A percentile compares a stretch with the other conserved stretches of the same genome.
Evolutionary conservation across 2,797 vertebrate species (phyloP).

Genomic region (Staurois parvus): DNA sequence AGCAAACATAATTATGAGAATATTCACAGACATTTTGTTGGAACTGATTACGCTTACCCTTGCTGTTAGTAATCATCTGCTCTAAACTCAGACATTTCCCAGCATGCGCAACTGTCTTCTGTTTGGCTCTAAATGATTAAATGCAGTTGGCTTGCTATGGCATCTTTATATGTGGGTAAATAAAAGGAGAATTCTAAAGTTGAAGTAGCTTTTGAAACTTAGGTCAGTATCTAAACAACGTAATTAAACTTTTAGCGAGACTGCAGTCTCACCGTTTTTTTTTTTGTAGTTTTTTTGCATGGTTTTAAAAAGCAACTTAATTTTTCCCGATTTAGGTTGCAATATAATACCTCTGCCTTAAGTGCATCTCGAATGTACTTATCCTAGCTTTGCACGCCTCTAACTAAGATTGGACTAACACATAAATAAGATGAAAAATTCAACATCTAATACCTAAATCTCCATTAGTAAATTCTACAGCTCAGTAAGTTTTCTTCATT

Average conservation of each 20-base stretch:
- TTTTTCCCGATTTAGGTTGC: constrained; percentile 64
- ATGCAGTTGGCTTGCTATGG: neutral
- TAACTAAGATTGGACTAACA: constrained; percentile 58
- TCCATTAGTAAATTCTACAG: constrained; percentile 88
- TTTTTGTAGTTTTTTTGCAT: neutral
- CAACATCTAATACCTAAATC: constrained; percentile 86
- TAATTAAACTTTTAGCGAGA: constrained; percentile 52
- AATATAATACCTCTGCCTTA: constrained; percentile 60
- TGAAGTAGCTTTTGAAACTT: no score
- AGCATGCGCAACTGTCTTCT: no score
- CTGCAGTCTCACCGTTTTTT: no score
- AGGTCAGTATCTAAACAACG: neutral
- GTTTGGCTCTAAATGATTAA: neutral
- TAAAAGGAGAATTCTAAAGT: neutral
- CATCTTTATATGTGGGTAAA: no score
- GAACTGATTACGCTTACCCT: no score
- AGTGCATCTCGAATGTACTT: constrained; percentile 64
- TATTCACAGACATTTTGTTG: no score
- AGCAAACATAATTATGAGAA: no score
- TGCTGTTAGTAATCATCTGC: no score
- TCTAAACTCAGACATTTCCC: no score
- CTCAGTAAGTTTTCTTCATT: constrained; percentile 87
- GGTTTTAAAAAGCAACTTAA: constrained; percentile 49
- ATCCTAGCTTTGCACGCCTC: constrained; percentile 47
- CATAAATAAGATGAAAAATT: constrained; percentile 82